Conservation (phyloP, 2,113 vertebrate genomes). For the Mus pahari region DNA sequence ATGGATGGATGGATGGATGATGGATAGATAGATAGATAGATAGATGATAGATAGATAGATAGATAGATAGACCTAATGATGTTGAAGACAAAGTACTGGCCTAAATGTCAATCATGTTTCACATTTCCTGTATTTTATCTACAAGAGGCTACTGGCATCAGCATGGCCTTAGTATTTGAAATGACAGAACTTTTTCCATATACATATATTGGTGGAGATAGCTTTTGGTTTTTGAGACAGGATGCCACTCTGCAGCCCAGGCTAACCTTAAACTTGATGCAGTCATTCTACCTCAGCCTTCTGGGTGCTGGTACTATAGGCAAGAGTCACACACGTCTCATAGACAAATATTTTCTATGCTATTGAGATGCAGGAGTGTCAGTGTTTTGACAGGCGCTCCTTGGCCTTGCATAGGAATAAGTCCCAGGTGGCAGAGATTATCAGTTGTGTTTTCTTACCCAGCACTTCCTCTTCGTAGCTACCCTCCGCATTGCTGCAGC, state of each 20-base stretch:
- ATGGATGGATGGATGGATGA: neutral
- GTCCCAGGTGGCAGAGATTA: neutral
- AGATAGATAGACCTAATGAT: neutral
- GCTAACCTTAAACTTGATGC: neutral
- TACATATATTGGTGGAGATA: neutral
- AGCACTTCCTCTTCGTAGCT: conserved; percentile 80
- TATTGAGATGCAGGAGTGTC: neutral
- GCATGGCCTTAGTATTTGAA: conserved; percentile 18
- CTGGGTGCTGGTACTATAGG: neutral
- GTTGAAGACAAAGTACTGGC: neutral
- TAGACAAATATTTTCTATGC: neutral
- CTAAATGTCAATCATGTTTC: neutral
- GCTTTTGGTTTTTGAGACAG: neutral
- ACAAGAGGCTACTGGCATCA: conserved; percentile 17
- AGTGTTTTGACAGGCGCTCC: neutral
- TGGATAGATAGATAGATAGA: neutral
- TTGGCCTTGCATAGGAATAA: neutral
- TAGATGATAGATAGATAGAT: neutral
- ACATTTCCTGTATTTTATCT: neutral
- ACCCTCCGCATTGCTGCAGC: conserved; percentile 82
- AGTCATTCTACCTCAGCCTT: neutral
- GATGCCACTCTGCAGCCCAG: neutral
- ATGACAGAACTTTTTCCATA: neutral
- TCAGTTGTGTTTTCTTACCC: conserved; percentile 74
- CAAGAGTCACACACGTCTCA: neutral